Conservation (phyloP, 2,113 vertebrate species). For the Hippocampus comes region DNA sequence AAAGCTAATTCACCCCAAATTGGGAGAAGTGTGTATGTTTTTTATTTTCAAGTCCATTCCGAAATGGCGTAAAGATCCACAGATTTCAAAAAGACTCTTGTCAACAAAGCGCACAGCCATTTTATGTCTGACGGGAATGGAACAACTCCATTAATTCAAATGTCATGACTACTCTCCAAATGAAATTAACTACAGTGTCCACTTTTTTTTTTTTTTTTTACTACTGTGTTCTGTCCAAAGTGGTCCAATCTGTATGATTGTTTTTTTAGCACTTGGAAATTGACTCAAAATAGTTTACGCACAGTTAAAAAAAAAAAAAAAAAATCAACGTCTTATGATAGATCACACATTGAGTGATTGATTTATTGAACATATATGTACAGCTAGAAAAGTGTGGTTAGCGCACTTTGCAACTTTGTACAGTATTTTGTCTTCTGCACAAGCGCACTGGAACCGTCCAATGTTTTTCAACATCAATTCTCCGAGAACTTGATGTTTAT, state of each 20-base stretch:
- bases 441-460: slow-evolving; percentile 52
- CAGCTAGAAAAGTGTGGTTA: slow-evolving; percentile 24
- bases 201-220: slow-evolving; percentile 8
- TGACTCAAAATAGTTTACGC: slow-evolving; percentile 16
- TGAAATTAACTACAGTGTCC: slow-evolving; percentile 15
- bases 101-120: slow-evolving; percentile 19
- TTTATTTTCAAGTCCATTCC: slow-evolving; percentile 44
- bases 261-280: slow-evolving; percentile 9
- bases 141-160: slow-evolving; percentile 25
- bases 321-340: slow-evolving; percentile 12
- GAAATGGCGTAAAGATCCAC: slow-evolving; percentile 32
- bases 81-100: slow-evolving; percentile 37
- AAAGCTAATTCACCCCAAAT: neutral
- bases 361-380: slow-evolving; percentile 20
- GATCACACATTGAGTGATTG: slow-evolving; percentile 22
- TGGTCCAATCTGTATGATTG: neutral
- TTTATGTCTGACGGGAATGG: slow-evolving; percentile 18
- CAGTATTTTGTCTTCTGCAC: slow-evolving; percentile 47
- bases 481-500: neutral
- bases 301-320: slow-evolving; percentile 32
- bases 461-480: neutral
- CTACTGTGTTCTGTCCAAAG: slow-evolving; percentile 13
- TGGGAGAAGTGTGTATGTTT: neutral
- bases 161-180: slow-evolving; percentile 31
- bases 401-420: slow-evolving; percentile 32